These are phyloP conservation scores for Danio albolineatus DNA, from an alignment of 2,797 vertebrate genomes.

Conservation along the genomic window DNA sequence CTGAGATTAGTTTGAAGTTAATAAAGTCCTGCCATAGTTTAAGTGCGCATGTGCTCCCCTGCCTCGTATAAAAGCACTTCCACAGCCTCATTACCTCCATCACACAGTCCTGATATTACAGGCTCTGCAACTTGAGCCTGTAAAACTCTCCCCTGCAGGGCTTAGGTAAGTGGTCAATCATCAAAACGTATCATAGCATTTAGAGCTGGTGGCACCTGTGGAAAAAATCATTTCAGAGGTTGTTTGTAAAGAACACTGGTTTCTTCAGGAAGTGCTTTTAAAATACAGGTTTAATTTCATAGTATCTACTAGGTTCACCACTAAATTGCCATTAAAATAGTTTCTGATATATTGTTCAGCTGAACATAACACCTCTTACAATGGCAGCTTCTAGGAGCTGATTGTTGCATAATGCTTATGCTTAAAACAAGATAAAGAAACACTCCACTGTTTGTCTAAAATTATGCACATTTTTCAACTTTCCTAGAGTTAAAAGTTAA, in stretches of 20 bases:
- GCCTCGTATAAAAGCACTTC: slow-evolving; percentile 9
- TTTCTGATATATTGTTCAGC: slow-evolving; percentile 35
- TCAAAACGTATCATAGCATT: slow-evolving; percentile 34
- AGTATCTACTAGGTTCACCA: slow-evolving; percentile 15
- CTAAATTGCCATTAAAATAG: slow-evolving; percentile 52
- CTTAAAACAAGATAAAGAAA: no score
- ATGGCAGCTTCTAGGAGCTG: slow-evolving; percentile 21
- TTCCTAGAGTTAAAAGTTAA: no score
- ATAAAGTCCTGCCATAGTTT: slow-evolving; percentile 61
- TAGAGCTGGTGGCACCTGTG: slow-evolving; percentile 40
- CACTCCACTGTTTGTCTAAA: no score
- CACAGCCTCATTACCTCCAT: slow-evolving; percentile 8
- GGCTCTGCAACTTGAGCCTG: slow-evolving; percentile 35
- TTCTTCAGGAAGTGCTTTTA: slow-evolving; percentile 49
- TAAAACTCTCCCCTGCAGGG: slow-evolving; percentile 5
- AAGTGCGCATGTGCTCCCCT: not conserved
- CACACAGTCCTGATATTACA: not conserved
- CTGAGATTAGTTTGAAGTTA: slow-evolving; percentile 60
- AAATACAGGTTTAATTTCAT: slow-evolving; percentile 55
- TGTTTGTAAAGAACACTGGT: slow-evolving; percentile 42
- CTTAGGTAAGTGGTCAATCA: slow-evolving; percentile 49
- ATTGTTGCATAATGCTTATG: no score
- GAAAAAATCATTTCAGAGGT: slow-evolving; percentile 52
- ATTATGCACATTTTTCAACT: no score
- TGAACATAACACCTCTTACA: slow-evolving; percentile 50